These are phyloP conservation scores for Chorisops tibialis DNA, from an alignment of 2,888 invertebrate genomes.

Conservation along the genomic window DNA sequence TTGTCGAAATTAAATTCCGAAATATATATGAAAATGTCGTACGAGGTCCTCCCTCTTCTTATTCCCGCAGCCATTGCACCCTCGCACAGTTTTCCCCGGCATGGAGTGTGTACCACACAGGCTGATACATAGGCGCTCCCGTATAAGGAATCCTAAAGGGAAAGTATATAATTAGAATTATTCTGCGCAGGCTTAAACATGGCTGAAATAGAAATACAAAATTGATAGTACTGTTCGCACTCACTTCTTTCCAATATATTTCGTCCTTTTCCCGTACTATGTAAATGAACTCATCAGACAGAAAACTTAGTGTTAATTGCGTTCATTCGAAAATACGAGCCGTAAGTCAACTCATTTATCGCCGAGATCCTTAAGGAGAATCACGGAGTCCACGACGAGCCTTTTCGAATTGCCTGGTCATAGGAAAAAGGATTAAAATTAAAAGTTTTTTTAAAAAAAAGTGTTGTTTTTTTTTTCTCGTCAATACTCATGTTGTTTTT, in stretches of 20 bases:
- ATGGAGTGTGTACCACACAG: neutral
- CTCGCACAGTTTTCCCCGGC: neutral
- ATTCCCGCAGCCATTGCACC: neutral
- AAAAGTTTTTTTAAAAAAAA: neutral
- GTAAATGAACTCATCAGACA: constrained; percentile 33
- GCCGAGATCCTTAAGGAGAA: constrained; percentile 15
- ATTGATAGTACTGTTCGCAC: neutral
- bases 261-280: constrained; percentile 17
- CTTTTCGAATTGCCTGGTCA: neutral
- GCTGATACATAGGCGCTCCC: constrained; percentile 8
- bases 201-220: constrained; percentile 27
- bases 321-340: constrained; percentile 31
- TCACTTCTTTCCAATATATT: neutral
- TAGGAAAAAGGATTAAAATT: constrained; percentile 18
- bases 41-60: neutral
- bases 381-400: neutral
- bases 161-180: neutral
- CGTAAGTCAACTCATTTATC: constrained; percentile 32
- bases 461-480: neutral
- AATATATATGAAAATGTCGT: constrained; percentile 1
- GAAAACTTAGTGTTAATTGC: constrained; percentile 33
- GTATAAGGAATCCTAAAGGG: neutral
- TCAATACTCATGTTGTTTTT: constrained; percentile 1
- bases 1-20: constrained; percentile 2
- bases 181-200: constrained; percentile 24